Evolutionary conservation across 2,797 vertebrate genomes (phyloP), one percentile per base, ranked within the genome.

Genomic region (Eleutherodactylus coqui): DNA sequence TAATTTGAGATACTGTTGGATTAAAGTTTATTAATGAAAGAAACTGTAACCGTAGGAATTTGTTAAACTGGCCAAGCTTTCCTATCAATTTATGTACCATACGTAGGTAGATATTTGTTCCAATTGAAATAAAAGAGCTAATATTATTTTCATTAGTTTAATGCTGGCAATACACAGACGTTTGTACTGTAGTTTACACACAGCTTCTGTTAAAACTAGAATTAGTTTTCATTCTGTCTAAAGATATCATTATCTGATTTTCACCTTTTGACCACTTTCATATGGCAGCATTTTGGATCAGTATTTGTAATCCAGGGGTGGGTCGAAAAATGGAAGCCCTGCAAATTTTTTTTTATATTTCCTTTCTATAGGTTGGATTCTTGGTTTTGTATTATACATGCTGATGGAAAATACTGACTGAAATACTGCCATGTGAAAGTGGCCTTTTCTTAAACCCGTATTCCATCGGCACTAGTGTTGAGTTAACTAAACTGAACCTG

Each of bases 11-110:
- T 69, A 51, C 67, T 76, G 77, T 38, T 58, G 77, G 69, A 84
- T 85, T 87, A 80, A 85, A 87, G 69, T 84, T 87, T 85, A 85
- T 84, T 87, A 87, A 85, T 84, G 70, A 84, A 87, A 80, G 85
- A 82, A 75, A 87, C 64, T 87, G 82, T 72, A 87, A 84, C 86
- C 69, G 64, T 79, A 79, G 76, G 64, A 87, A 87, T 84, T 58
- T 45, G n/a, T 79, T 41, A 21, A 43, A 24, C 24, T n/a, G 73
- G 76, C 82, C 76, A 87, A 75, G 24, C 34, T 36, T 75, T 51
- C 16, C 76, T 80, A 80, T 79, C 69, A 80, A 84, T 80, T 84
- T 84, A 80, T 87, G 67, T 75, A 75, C 72, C 67, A 82, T 82
- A 69, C 49, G 43, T 24, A 34, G 55, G 34, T 53, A 43, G 58